Conservation (phyloP, 1,140 invertebrate species). For the Rhyacophila brunnea region DNA sequence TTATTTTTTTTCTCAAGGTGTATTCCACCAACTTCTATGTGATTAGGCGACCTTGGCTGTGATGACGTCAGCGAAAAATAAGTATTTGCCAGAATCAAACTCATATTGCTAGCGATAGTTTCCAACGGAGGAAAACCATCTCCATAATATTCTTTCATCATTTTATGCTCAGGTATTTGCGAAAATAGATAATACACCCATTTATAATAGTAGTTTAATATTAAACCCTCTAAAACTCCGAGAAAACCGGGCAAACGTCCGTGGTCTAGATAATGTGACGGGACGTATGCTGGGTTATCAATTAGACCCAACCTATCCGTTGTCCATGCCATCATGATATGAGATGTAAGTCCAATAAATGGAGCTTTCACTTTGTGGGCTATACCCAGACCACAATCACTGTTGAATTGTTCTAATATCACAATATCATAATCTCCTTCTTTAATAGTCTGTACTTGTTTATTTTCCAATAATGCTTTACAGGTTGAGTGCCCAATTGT, state of each 20-base stretch:
- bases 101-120: conserved; percentile 58
- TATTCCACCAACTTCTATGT: conserved; percentile 68
- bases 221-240: conserved; percentile 42
- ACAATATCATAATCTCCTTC: conserved; percentile 63
- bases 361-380: conserved; percentile 62
- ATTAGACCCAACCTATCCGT: conserved; percentile 57
- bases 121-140: conserved; percentile 57
- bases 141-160: conserved; percentile 51
- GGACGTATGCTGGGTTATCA: conserved; percentile 57
- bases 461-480: conserved; percentile 42
- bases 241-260: conserved; percentile 57
- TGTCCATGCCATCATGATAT: conserved; percentile 60
- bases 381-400: conserved; percentile 65
- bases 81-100: conserved; percentile 64
- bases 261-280: conserved; percentile 54
- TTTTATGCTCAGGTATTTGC: conserved; percentile 42
- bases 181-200: conserved; percentile 41
- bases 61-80: conserved; percentile 61
- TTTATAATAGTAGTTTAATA: conserved; percentile 44
- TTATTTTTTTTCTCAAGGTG: conserved; percentile 57
- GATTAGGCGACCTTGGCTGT: conserved; percentile 57
- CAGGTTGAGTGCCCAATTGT: conserved; percentile 37
- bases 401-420: conserved; percentile 68
- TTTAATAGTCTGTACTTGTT: conserved; percentile 47
- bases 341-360: conserved; percentile 57